Conservation (phyloP, 2,888 invertebrate species). For the Scaptomyza caliginosa region DNA sequence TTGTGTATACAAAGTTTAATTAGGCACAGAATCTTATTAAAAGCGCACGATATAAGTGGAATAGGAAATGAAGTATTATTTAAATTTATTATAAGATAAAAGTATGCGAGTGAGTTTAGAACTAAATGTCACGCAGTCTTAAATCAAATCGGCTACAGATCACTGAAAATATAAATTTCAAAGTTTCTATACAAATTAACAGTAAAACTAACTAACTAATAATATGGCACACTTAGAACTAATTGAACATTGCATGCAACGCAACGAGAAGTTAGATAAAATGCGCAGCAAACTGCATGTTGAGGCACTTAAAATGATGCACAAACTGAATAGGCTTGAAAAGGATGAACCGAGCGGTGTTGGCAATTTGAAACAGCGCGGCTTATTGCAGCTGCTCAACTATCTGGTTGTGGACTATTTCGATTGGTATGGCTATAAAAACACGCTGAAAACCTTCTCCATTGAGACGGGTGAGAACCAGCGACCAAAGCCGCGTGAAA, state of each 20-base stretch:
- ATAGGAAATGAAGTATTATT: not conserved
- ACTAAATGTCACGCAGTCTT: not conserved
- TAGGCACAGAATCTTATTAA: conserved; percentile 50
- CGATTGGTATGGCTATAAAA: conserved; percentile 80
- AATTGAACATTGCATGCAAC: conserved; percentile 59
- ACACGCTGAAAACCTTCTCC: conserved; percentile 80
- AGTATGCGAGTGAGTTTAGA: not conserved
- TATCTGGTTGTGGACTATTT: conserved; percentile 84
- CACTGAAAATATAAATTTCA: not conserved
- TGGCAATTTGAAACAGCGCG: conserved; percentile 6
- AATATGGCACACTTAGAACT: conserved; percentile 24
- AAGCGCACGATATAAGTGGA: not conserved
- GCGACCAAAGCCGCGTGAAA: conserved; percentile 49
- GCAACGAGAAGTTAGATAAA: conserved; percentile 68
- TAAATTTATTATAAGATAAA: not conserved
- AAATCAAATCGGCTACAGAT: not conserved
- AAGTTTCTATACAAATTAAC: not conserved
- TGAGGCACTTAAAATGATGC: conserved; percentile 74
- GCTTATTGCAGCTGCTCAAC: conserved; percentile 48
- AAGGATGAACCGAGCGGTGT: conserved; percentile 26
- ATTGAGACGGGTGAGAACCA: conserved; percentile 73
- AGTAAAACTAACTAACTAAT: not conserved
- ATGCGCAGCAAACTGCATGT: conserved; percentile 77
- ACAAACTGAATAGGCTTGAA: conserved; percentile 34
- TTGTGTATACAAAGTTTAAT: conserved; percentile 54